Base-by-base conservation (phyloP, 2,797 vertebrate genomes). In the Emydoidea blandingii region DNA sequence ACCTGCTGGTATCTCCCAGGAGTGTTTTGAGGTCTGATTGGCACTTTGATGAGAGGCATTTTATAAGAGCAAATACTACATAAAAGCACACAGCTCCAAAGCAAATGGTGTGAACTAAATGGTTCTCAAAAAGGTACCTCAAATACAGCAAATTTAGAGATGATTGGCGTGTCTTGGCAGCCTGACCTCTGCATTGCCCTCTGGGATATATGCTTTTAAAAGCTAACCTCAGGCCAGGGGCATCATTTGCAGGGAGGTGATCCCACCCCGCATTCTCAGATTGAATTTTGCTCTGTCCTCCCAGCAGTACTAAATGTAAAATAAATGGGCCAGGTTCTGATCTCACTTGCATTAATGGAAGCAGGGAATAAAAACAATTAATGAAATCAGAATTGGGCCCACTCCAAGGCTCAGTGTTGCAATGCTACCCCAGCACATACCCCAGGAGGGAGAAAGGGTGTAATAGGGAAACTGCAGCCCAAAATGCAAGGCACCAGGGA, bases 181-280 rank as follows among this genome's bases (percentile, higher is more conserved):
- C 72, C 83, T 0, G 0, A 82, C 54, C 14, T 12, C 53, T 6
- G 4, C 0, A 5, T n/a, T 84, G 12, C 47, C 6, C 56, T 65
- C 8, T 2, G 1, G 59, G 47, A 16, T n/a, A 41, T 0, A 0
- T 4, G 81, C 50, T 41, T 72, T 72, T 72, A 3, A 34, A 47
- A 62, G 62, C 29, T 49, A 44, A 62, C 19, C 68, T 16, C 44
- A 49, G 21, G 83, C 41, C 47, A 31, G 44, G 12, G 25, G 52
- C 16, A 10, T 27, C 0, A 0, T 50, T 85, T 1, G 0, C 31
- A 11, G 8, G 76, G 25, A 57, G 27, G 49, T 31, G 44, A 68
- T 6, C 53, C 37, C 3, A 0, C n/a, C 65, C 53, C 10, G 31
- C 0, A 0, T 1, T 52, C 12, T 9, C 65, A 2, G 8, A 78